Base-by-base conservation (phyloP, 1,140 invertebrate species). In the Drosophila arizonae region DNA sequence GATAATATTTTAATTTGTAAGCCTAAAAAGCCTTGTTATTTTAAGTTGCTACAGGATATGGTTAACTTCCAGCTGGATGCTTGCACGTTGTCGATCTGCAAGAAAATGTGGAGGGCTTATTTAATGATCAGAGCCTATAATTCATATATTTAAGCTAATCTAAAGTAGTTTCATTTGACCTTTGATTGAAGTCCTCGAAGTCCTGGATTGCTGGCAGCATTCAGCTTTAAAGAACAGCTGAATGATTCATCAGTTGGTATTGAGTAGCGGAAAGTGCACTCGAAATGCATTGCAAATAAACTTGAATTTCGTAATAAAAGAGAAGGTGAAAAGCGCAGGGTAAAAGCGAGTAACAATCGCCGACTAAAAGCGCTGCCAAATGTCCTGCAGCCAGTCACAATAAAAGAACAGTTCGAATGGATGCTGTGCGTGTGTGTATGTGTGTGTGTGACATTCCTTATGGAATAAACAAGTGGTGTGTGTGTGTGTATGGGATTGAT, bases 321-420 rank as follows among this genome's bases (percentile, higher is more conserved):
- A 15, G 28, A 68, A 46, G 43, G 46, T 54, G 21, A 50, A 77
- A 55, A 58, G 69, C 60, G 63, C 36, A 67, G 69, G 58, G 67
- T 56, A 75, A 86, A 67, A 67, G 43, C 52, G 64, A 57, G 26
- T 51, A 72, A 72, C 79, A 77, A 66, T 63, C 46, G 71, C 33
- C 21, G 30, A 51, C 56, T 41, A 79, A 78, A 77, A 66, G 78
- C 78, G 79, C 79, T 81, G 48, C 70, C 45, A 76, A 78, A 72
- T 72, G 74, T 62, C 68, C 58, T 30, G 52, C 72, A 63, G 28
- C 24, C 51, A 28, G 41, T 13, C 21, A 26, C 57, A 55, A 76
- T 69, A 87, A 79, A 76, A 87, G 86, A 66, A 65, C 70, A 69
- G 45, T 51, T 46, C 28, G 36, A 60, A 28, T 11, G 50, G 56